Evolutionary conservation across 2,113 vertebrate genomes (phyloP).

Genomic region (Sterna hirundo): DNA sequence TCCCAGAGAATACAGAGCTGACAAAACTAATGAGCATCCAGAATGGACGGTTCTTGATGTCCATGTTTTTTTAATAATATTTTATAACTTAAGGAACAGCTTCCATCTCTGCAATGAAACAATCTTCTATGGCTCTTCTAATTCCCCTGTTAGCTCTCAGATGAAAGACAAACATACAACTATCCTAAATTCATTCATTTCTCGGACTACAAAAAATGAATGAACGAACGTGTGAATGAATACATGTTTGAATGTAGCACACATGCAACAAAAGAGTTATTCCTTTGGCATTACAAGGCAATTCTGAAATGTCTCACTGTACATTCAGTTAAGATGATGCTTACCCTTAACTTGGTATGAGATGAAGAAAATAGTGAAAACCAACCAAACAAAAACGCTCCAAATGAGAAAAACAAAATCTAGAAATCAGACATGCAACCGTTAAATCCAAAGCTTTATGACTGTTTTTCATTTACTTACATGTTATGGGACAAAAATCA

Average conservation of each 20-base stretch:
- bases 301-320: not conserved
- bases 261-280: not conserved
- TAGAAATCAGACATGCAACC: not conserved
- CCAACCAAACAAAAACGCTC: not conserved
- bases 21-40: not conserved
- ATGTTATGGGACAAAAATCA: slow-evolving; percentile 7
- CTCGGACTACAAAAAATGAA: not conserved
- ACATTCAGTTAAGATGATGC: not conserved
- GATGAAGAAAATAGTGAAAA: slow-evolving; percentile 14
- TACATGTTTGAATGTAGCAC: not conserved
- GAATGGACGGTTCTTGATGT: not conserved
- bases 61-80: not conserved
- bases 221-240: not conserved
- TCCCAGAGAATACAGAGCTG: not conserved
- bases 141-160: not conserved
- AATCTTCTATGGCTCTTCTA: not conserved
- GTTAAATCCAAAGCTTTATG: slow-evolving; percentile 11
- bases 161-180: not conserved
- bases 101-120: not conserved
- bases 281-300: not conserved
- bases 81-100: not conserved
- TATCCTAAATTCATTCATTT: not conserved
- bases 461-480: slow-evolving; percentile 69
- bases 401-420: not conserved
- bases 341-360: not conserved